Percentiles rank a stretch among this genome's conserved stretches.
These are phyloP conservation scores for Triplophysa siluroides DNA, from an alignment of 2,113 vertebrate species.

Conservation along the genomic window DNA sequence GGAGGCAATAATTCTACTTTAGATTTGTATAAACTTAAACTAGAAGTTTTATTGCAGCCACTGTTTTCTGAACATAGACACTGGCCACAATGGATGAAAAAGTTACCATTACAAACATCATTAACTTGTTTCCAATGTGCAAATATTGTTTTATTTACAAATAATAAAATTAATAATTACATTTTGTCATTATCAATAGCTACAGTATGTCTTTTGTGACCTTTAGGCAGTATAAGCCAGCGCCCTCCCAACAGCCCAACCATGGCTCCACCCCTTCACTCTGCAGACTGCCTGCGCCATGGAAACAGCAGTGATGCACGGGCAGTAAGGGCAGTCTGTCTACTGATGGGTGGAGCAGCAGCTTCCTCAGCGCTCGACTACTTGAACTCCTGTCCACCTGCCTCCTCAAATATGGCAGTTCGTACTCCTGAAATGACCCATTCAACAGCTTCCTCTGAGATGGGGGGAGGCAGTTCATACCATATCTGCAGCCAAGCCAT, in stretches of 20 bases:
- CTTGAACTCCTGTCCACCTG: conserved; percentile 71
- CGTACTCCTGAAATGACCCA: conserved; percentile 60
- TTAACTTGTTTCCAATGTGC: too few relatives aligned
- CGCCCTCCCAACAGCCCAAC: conserved; percentile 57
- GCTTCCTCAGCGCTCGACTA: conserved; percentile 79
- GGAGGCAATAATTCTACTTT: too few relatives aligned
- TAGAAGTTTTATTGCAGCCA: neutral
- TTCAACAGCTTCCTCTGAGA: conserved; percentile 70
- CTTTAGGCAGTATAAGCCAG: conserved; percentile 48
- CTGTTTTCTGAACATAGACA: neutral
- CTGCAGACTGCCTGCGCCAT: conserved; percentile 78
- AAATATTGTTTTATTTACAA: too few relatives aligned
- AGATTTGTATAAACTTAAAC: neutral
- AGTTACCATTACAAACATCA: too few relatives aligned
- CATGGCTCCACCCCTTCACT: conserved; percentile 60
- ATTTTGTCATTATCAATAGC: neutral
- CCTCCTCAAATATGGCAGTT: conserved; percentile 56
- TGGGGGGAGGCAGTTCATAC: conserved; percentile 66
- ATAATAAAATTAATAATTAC: too few relatives aligned
- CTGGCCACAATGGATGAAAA: neutral
- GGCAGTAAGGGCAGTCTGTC: conserved; percentile 76
- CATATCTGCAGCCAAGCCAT: conserved; percentile 70
- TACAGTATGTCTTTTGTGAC: neutral
- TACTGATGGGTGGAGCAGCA: conserved; percentile 81
- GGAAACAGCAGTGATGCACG: conserved; percentile 77